phyloP scores from a whole-genome alignment of 2,113 vertebrate species.

The Argyrosomus japonicus region DNA sequence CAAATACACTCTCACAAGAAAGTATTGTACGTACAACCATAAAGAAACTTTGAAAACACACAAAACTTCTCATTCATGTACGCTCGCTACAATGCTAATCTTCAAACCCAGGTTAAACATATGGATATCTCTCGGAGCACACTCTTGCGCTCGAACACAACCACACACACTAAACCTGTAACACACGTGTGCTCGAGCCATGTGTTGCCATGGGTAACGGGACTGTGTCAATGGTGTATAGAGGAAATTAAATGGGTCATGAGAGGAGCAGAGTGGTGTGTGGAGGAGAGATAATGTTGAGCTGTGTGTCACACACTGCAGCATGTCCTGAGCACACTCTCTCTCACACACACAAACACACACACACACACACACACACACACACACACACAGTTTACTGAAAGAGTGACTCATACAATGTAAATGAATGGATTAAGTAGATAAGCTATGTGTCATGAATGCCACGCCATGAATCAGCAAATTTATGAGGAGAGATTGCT shows the following conservation, averaged over 20 bases:
- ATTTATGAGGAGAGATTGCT: background rate
- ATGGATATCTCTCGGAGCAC: background rate
- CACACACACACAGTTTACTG: background rate
- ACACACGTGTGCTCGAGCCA: constrained; percentile 11
- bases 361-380: background rate
- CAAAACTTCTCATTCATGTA: background rate
- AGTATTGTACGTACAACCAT: no score
- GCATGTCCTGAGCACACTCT: background rate
- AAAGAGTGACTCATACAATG: constrained; percentile 34
- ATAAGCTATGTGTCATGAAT: constrained; percentile 22
- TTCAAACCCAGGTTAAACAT: background rate
- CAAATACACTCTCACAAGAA: background rate
- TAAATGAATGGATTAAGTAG: constrained; percentile 32
- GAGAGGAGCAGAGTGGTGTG: constrained; percentile 56
- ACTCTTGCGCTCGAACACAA: background rate
- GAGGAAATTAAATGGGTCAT: constrained; percentile 66
- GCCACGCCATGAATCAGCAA: constrained; percentile 6
- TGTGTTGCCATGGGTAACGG: constrained; percentile 44
- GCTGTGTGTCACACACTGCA: constrained; percentile 41
- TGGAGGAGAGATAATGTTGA: constrained; percentile 58
- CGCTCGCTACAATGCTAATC: background rate
- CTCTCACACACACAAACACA: no score
- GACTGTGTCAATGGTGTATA: constrained; percentile 29
- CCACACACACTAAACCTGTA: background rate
- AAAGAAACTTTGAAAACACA: background rate